Conservation (phyloP, 2,888 invertebrate genomes). For the Flexamia atlantica region DNA sequence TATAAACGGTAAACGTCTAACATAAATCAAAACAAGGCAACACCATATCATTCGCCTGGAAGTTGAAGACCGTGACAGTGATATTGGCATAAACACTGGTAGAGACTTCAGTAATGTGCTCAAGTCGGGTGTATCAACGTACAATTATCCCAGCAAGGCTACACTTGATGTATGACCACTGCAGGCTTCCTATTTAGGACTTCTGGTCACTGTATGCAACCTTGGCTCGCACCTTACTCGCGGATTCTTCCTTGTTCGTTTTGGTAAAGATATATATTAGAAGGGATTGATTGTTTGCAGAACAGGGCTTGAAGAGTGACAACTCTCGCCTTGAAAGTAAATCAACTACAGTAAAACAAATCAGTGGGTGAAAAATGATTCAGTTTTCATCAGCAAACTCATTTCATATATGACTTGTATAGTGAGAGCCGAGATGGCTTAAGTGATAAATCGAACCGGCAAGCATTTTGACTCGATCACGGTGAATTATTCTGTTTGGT, state of each 20-base stretch:
- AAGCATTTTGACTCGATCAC: too few relatives aligned
- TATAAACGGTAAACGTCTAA: not conserved
- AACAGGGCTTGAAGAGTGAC: not conserved
- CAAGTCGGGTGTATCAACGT: slow-evolving; percentile 11
- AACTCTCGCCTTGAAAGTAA: not conserved
- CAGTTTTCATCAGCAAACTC: too few relatives aligned
- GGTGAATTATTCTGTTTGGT: too few relatives aligned
- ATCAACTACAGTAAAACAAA: too few relatives aligned
- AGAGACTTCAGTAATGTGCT: slow-evolving; percentile 20
- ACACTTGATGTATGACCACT: slow-evolving; percentile 6
- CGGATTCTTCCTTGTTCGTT: slow-evolving; percentile 24
- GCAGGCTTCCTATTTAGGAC: slow-evolving; percentile 27
- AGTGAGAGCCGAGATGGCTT: too few relatives aligned
- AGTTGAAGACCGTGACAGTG: slow-evolving; percentile 41
- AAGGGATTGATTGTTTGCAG: not conserved
- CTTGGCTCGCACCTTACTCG: slow-evolving; percentile 34
- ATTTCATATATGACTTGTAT: too few relatives aligned
- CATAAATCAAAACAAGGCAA: not conserved
- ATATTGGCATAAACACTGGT: slow-evolving; percentile 30
- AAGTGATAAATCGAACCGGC: too few relatives aligned
- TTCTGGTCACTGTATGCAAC: slow-evolving; percentile 8
- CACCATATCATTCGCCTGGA: not conserved
- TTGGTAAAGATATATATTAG: slow-evolving; percentile 2
- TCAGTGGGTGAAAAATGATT: too few relatives aligned
- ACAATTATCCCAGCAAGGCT: slow-evolving; percentile 38